Evolutionary conservation across 1,140 invertebrate species (phyloP).

Genomic region (Mycetomoellerius zeteki): DNA sequence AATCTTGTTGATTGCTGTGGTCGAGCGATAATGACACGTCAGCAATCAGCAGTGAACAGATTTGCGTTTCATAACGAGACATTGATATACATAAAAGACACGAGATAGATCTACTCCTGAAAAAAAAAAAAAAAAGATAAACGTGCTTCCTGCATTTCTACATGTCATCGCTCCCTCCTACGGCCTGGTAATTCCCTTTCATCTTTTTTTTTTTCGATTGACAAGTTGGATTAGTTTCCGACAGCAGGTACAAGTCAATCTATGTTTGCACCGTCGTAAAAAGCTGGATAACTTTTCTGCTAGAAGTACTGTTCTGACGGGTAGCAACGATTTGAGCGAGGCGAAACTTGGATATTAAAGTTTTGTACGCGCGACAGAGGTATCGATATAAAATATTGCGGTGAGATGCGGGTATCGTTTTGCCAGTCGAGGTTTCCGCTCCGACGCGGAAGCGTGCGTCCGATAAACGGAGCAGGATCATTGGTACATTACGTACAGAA

Average conservation of each 20-base stretch:
- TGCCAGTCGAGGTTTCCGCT: slow-evolving; percentile 4
- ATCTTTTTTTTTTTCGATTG: slow-evolving; percentile 12
- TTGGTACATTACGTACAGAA: background rate
- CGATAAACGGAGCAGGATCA: slow-evolving; percentile 36
- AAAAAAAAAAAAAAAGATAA: background rate
- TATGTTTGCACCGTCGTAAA: slow-evolving; percentile 42
- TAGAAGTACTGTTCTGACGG: slow-evolving; percentile 7
- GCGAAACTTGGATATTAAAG: slow-evolving; percentile 42
- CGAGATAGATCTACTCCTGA: background rate
- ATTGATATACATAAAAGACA: slow-evolving; percentile 34
- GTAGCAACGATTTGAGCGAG: slow-evolving; percentile 30
- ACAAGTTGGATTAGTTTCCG: slow-evolving; percentile 61
- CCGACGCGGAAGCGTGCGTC: background rate
- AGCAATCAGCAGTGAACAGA: slow-evolving; percentile 12
- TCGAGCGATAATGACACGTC: background rate
- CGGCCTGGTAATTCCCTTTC: slow-evolving; percentile 28
- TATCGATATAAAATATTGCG: slow-evolving; percentile 46
- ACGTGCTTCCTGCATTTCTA: background rate
- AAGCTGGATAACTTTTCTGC: slow-evolving; percentile 41
- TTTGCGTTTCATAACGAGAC: slow-evolving; percentile 43
- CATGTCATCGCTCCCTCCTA: background rate
- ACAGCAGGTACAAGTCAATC: slow-evolving; percentile 49
- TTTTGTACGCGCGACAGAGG: background rate
- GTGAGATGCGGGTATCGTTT: slow-evolving; percentile 22
- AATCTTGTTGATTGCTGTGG: slow-evolving; percentile 13